Evolutionary conservation across 2,797 vertebrate species (phyloP), one percentile per base, ranked within the genome.

Genomic region (Acanthurus tractus): DNA sequence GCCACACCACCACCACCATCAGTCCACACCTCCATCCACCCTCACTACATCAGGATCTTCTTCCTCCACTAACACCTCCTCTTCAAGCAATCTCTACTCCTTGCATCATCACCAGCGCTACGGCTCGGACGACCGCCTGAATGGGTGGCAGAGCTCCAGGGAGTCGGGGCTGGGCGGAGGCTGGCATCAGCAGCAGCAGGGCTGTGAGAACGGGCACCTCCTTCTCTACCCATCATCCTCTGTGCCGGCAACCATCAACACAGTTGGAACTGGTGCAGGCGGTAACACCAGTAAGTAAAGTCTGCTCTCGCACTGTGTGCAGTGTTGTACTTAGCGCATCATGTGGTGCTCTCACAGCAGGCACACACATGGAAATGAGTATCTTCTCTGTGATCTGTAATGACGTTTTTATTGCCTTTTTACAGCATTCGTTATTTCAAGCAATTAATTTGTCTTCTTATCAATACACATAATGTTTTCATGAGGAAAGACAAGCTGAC

Each of bases 81-180:
- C 86, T 4, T 89, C 89, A 2, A 85, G 90, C n/a, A 96, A 96
- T 84, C 96, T 96, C 78, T 98, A 97, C 88, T 95, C 96, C 22
- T 70, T 91, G 67, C 91, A 92, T 49, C 97, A 97, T 84, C 97
- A 98, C 94, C 97, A 99, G 95, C 98, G 98, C 92, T 98, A 98
- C 70, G 97, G 98, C 93, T 99, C 98, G 0, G 97, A 99, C 0
- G 98, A 99, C 91, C 97, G 98, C n/a, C 96, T 99, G 57, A 99
- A 99, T 9, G 98, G 98, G 13, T 99, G 97, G 98, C 98, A 98
- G 91, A 96, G 95, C 91, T 96, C 96, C 40, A 94, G 98, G 76
- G 98, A 98, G 85, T 98, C 98, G 2, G 97, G 97, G 71, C 95
- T 98, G 86, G 96, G 94, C 0, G 94, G 93, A 13, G 94, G 96